phyloP scores from a whole-genome alignment of 2,113 vertebrate species.

The Mobula hypostoma region DNA sequence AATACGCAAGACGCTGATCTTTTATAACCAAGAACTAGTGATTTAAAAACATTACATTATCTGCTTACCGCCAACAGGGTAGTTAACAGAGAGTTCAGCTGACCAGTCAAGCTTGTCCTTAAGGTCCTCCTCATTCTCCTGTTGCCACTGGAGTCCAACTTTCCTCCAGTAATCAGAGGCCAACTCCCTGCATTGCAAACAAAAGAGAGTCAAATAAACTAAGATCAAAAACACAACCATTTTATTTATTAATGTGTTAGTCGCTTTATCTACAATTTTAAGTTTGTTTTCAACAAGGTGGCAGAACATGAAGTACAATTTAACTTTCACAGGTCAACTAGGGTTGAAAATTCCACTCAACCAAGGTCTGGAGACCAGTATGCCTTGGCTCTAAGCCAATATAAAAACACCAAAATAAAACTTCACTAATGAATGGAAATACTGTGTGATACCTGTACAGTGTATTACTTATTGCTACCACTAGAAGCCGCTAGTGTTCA shows the following conservation, averaged over 20 bases:
- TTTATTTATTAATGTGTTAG: not conserved
- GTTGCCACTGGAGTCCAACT: conserved; percentile 83
- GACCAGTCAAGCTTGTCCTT: conserved; percentile 92
- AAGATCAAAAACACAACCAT: not conserved
- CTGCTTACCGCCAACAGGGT: conserved; percentile 72
- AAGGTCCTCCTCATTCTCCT: conserved; percentile 85
- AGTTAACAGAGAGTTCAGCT: conserved; percentile 57
- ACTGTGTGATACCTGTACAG: conserved; percentile 9
- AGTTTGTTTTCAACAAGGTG: conserved; percentile 28
- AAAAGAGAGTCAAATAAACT: not conserved
- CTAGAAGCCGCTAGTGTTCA: conserved; percentile 31
- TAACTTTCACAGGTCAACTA: conserved; percentile 30
- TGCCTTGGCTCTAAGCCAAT: not conserved
- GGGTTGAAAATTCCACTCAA: conserved; percentile 30
- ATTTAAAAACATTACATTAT: not conserved
- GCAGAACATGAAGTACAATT: not conserved
- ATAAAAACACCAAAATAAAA: not conserved
- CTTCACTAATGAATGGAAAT: conserved; percentile 2
- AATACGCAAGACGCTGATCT: not conserved
- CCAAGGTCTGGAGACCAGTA: not conserved
- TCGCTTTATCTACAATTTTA: conserved; percentile 3
- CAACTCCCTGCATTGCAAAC: conserved; percentile 55
- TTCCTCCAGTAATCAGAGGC: conserved; percentile 75
- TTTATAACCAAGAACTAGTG: not conserved
- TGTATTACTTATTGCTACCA: conserved; percentile 16